Conservation (phyloP, 1,140 invertebrate species). For the Orius insidiosus region DNA sequence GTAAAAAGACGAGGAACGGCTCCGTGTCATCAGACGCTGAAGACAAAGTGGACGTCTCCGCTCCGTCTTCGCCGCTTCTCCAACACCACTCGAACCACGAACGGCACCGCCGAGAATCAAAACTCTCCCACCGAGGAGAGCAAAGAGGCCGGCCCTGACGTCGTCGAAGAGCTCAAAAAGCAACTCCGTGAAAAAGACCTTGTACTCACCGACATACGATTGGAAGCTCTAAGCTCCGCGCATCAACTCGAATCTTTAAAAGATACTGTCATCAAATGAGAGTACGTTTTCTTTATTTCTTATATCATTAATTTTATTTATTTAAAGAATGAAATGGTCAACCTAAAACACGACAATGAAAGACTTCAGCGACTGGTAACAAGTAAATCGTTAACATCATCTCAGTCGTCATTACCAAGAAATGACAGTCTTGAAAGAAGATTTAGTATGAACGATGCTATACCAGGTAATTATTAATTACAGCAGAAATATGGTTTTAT, state of each 20-base stretch:
- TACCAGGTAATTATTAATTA: too few species aligned
- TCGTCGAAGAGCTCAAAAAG: constrained; percentile 76
- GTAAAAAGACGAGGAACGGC: constrained; percentile 43
- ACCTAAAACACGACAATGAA: constrained; percentile 92
- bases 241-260: constrained; percentile 92
- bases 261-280: constrained; percentile 94
- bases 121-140: neutral
- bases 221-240: constrained; percentile 90
- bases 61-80: constrained; percentile 29
- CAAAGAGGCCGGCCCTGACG: constrained; percentile 15
- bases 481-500: too few species aligned
- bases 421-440: constrained; percentile 33
- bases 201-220: constrained; percentile 83
- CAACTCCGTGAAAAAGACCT: constrained; percentile 91
- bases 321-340: constrained; percentile 94
- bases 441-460: constrained; percentile 33
- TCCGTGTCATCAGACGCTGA: constrained; percentile 49
- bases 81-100: constrained; percentile 22
- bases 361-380: constrained; percentile 74
- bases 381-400: constrained; percentile 61
- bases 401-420: constrained; percentile 49
- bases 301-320: too few species aligned
- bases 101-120: constrained; percentile 18
- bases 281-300: constrained; percentile 36
- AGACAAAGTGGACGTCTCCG: constrained; percentile 28